Base-by-base conservation (phyloP, 2,888 invertebrate species). In the Chloromyia formosa region DNA sequence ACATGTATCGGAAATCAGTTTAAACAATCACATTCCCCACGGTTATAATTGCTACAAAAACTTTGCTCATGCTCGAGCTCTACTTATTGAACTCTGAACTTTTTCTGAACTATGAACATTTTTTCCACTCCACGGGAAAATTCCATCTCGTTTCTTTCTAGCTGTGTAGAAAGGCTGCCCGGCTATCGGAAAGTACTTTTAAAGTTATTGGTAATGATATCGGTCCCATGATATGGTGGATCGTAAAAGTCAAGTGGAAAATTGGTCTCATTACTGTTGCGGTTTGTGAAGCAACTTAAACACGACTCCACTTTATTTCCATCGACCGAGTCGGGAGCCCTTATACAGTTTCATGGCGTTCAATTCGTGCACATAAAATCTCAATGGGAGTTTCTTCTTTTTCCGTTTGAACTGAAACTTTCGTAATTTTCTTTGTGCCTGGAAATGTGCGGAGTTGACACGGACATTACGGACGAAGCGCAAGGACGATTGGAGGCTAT, bases 131-230 rank as follows among this genome's bases (percentile, higher is more conserved):
- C 7, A 35, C 27, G 27, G 7, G 7, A 35, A 35, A 35, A 35
- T 2, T 35, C 27, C 27, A 35, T 35, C 27, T 35, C 27, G 27
- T 35, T 35, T 7, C 27, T 35, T 35, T 35, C 27, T 35, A 35
- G 27, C 27, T 7, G 7, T 35, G 27, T 35, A 4, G 27, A 7
- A 35, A 2, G 27, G 27, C 27, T 35, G 56, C 10, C 18, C 5
- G 20, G 5, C 18, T 56, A 56, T 56, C 56, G 1, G 20, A 56
- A 20, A 56, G 56, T 20, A 56, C 56, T 56, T 56, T 56, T 56
- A 16, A 56, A 56, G 56, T 56, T 56, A 56, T 56, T 20, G 56
- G 22, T 56, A 16, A 56, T 56, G 56, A 56, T 56, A 56, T 56
- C 18, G 56, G 10, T 56, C 56, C 56, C 22, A 16, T 10, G 56